Conservation (phyloP, 2,113 vertebrate species). For the Galbula dea region DNA sequence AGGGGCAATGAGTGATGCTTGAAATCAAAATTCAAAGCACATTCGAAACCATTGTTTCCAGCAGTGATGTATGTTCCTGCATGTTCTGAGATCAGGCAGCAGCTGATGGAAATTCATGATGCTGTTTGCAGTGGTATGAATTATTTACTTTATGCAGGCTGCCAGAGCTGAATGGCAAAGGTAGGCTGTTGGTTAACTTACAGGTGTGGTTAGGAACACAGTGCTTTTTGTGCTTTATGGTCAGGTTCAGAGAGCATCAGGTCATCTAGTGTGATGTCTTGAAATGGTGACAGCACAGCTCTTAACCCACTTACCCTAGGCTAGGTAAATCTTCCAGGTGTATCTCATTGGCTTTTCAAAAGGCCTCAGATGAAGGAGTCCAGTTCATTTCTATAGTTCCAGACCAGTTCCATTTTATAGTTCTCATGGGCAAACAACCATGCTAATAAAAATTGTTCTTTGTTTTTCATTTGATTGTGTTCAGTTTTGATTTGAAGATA, state of each 20-base stretch:
- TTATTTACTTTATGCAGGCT: not conserved
- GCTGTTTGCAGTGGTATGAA: not conserved
- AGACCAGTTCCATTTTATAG: not conserved
- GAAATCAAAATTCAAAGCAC: slow-evolving; percentile 5
- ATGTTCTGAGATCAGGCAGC: not conserved
- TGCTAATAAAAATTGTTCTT: not conserved
- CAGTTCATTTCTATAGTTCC: not conserved
- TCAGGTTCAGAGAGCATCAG: not conserved
- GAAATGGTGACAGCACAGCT: not conserved
- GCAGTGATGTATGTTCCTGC: not conserved
- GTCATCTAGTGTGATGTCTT: not conserved
- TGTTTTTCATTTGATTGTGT: not conserved
- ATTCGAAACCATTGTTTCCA: not conserved
- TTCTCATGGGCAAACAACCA: not conserved
- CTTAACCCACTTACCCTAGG: not conserved
- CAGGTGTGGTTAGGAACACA: not conserved
- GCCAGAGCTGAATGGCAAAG: not conserved
- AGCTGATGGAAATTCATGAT: slow-evolving; percentile 26
- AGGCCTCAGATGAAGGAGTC: not conserved
- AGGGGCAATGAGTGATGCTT: not conserved
- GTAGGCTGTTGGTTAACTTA: not conserved
- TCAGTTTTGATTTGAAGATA: not conserved
- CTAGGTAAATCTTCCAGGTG: not conserved
- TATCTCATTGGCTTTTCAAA: not conserved
- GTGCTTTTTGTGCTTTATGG: not conserved